A percentile compares a stretch with the other conserved stretches of the same genome.
phyloP scores from a whole-genome alignment of 2,797 vertebrate genomes.

The Acipenser transmontanus region DNA sequence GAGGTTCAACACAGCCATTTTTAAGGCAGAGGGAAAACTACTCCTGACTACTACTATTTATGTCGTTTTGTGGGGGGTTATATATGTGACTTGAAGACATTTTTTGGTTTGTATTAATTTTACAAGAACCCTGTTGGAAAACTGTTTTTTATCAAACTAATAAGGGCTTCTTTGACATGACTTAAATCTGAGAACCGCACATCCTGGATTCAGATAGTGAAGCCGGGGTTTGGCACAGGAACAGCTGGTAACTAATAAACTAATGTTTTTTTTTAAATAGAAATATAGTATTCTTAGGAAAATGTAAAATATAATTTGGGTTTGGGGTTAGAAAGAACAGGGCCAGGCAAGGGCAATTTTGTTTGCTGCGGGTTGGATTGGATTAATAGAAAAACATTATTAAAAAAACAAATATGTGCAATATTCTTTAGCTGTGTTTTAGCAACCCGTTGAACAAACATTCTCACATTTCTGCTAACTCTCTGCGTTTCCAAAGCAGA shows the following conservation, averaged over 20 bases:
- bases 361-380: neutral
- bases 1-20: too few relatives aligned
- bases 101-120: too few relatives aligned
- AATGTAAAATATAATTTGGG: neutral
- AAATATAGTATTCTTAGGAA: neutral
- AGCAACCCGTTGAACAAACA: conserved; percentile 7
- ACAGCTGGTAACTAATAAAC: neutral
- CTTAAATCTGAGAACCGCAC: too few relatives aligned
- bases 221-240: neutral
- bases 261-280: neutral
- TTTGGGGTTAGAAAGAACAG: conserved; percentile 4
- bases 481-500: conserved; percentile 18
- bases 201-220: neutral
- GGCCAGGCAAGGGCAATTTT: conserved; percentile 25
- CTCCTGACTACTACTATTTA: too few relatives aligned
- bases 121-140: too few relatives aligned
- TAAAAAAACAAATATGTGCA: conserved; percentile 7
- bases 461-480: conserved; percentile 27
- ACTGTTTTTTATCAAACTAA: too few relatives aligned
- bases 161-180: too few relatives aligned
- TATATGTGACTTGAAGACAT: too few relatives aligned
- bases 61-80: too few relatives aligned
- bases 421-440: conserved; percentile 12
- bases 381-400: too few relatives aligned
- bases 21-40: too few relatives aligned